These are phyloP conservation scores for Pyrgus malvae DNA, from an alignment of 2,888 invertebrate species.

Conservation along the genomic window DNA sequence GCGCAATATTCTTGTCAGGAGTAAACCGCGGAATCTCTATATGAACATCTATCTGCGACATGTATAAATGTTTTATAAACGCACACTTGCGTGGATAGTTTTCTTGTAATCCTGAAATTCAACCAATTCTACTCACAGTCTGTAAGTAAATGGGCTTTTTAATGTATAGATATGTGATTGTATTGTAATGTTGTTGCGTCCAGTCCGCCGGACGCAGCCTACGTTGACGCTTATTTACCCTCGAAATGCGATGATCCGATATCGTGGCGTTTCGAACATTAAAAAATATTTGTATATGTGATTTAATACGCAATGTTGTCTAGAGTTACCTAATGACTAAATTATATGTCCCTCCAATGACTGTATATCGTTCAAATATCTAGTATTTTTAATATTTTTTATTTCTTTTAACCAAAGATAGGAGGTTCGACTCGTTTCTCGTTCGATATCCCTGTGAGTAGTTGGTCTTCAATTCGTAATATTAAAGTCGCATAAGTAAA, in stretches of 20 bases:
- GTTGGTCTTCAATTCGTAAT: slow-evolving; percentile 75
- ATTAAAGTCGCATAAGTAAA: slow-evolving; percentile 75
- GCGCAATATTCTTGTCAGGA: slow-evolving; percentile 14
- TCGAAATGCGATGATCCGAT: slow-evolving; percentile 70
- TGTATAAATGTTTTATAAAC: background rate
- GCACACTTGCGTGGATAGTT: slow-evolving; percentile 19
- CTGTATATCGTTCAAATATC: slow-evolving; percentile 73
- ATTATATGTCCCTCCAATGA: slow-evolving; percentile 78
- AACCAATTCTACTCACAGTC: slow-evolving; percentile 26
- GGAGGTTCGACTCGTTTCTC: slow-evolving; percentile 64
- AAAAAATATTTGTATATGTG: slow-evolving; percentile 67
- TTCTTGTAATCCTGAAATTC: slow-evolving; percentile 15
- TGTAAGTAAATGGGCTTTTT: slow-evolving; percentile 23
- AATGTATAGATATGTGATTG: slow-evolving; percentile 20
- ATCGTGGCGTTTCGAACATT: slow-evolving; percentile 73
- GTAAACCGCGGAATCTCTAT: background rate
- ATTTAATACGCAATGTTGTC: slow-evolving; percentile 76
- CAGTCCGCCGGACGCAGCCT: slow-evolving; percentile 32
- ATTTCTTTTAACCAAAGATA: slow-evolving; percentile 79
- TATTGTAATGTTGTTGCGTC: slow-evolving; percentile 14
- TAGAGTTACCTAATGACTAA: slow-evolving; percentile 78
- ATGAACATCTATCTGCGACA: slow-evolving; percentile 2
- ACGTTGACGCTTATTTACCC: slow-evolving; percentile 73
- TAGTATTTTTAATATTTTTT: slow-evolving; percentile 69
- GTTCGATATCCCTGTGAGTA: slow-evolving; percentile 75